Percentiles rank a stretch among this genome's conserved stretches.
Conservation (phyloP, 2,113 vertebrate species). For the Takifugu flavidus region DNA sequence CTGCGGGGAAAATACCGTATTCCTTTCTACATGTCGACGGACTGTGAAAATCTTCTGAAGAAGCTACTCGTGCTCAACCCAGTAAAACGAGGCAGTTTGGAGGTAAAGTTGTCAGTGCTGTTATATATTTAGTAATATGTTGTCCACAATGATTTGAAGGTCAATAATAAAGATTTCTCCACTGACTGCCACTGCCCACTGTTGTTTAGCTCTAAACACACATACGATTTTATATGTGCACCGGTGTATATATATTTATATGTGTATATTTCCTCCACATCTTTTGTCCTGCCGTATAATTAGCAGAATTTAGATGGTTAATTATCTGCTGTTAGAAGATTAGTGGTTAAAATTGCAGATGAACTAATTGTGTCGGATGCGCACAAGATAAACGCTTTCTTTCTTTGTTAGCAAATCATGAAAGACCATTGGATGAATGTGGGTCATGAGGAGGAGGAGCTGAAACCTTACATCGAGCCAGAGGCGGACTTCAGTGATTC, state of each 20-base stretch:
- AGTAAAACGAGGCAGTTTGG: constrained; percentile 91
- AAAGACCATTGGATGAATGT: constrained; percentile 98
- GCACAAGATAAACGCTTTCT: not conserved
- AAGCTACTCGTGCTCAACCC: constrained; percentile 94
- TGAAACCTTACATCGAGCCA: constrained; percentile 90
- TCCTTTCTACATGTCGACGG: constrained; percentile 98
- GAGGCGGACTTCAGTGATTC: constrained; percentile 89
- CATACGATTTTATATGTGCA: not conserved
- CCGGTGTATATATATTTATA: too few species aligned
- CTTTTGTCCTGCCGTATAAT: not conserved
- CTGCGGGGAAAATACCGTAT: constrained; percentile 96
- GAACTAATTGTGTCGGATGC: not conserved
- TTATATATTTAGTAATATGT: constrained; percentile 18
- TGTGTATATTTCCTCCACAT: too few species aligned
- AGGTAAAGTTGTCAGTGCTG: constrained; percentile 72
- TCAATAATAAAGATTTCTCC: constrained; percentile 59
- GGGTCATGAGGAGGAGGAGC: constrained; percentile 92
- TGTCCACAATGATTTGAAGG: constrained; percentile 15
- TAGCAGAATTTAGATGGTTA: not conserved
- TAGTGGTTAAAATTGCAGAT: not conserved
- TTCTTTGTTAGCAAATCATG: constrained; percentile 90
- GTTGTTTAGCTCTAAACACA: constrained; percentile 11
- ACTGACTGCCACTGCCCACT: constrained; percentile 19
- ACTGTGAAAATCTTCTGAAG: constrained; percentile 98
- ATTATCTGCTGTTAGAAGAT: constrained; percentile 8